A percentile compares a stretch with the other conserved stretches of the same genome.
Evolutionary conservation across 2,797 vertebrate genomes (phyloP).

Genomic region (Eutrigla gurnardus): DNA sequence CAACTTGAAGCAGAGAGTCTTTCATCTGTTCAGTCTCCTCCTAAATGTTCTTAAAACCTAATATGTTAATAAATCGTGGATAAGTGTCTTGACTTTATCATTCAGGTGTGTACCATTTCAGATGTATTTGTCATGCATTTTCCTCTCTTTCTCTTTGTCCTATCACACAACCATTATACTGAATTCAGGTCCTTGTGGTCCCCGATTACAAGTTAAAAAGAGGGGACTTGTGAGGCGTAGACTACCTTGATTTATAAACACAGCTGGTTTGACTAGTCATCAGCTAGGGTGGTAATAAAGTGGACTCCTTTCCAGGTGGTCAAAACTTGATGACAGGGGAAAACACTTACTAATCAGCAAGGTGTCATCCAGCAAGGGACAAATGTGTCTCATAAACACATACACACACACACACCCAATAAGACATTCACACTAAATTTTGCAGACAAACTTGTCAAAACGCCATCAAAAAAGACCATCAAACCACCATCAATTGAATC

Average conservation of each 20-base stretch:
- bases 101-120: background rate
- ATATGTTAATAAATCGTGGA: background rate
- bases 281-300: constrained; percentile 44
- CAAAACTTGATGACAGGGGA: constrained; percentile 62
- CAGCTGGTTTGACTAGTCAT: constrained; percentile 67
- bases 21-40: background rate
- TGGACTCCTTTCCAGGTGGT: constrained; percentile 65
- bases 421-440: background rate
- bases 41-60: background rate
- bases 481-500: constrained; percentile 5
- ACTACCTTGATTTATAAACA: constrained; percentile 47
- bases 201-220: constrained; percentile 11
- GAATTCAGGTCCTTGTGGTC: background rate
- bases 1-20: background rate
- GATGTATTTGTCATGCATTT: background rate
- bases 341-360: constrained; percentile 59
- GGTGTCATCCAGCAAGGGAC: constrained; percentile 39
- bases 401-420: background rate
- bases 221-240: background rate
- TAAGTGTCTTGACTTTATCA: background rate
- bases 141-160: constrained; percentile 2
- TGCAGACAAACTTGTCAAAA: background rate
- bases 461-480: background rate
- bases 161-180: background rate
- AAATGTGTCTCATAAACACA: constrained; percentile 31